Base-by-base conservation (phyloP, 2,797 vertebrate species). In the Characodon lateralis region DNA sequence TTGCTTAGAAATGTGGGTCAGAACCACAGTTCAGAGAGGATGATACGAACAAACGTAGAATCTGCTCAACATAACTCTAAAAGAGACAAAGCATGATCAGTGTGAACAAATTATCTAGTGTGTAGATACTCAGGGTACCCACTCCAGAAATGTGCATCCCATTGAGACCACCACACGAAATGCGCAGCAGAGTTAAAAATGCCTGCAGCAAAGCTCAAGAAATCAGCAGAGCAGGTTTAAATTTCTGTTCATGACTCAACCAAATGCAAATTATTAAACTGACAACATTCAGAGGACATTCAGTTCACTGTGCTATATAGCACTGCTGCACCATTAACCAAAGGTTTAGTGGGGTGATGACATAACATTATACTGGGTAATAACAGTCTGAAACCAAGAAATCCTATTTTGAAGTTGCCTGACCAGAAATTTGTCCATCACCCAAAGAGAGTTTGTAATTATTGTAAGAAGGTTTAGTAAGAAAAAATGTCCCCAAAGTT, bases 231-330 rank as follows among this genome's bases (percentile, higher is more conserved):
- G 71, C 74, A 70, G 71, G 4, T 77, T 76, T 61, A 65, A 41
- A 65, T 79, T 26, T 73, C 46, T 56, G 66, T 72, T 72, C 41
- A 73, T 74, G 28, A 83, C 74, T 79, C 2, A 50, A 43, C 63
- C 24, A 48, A 48, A 73, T 48, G 77, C 22, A 79, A 76, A 56
- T 76, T 55, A 73, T 26, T 73, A 61, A 73, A 72, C 77, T 73
- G 12, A 81, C 63, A 59, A 10, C 39, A 2, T 59, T 48, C 18
- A 3, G 35, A 72, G 72, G 20, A 63, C 50, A 16, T 65, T 72
- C 48, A 20, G 22, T 39, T 63, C 31, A 28, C 43, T 71, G 26
- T 53, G 31, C 6, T 50, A 22, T 51, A 39, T 51, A 63, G 16
- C 69, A 35, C 61, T 22, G 61, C 16, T 65, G 61, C 61, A 63